Conservation (phyloP, 1,140 invertebrate genomes). For the Nixonia krombeini region DNA sequence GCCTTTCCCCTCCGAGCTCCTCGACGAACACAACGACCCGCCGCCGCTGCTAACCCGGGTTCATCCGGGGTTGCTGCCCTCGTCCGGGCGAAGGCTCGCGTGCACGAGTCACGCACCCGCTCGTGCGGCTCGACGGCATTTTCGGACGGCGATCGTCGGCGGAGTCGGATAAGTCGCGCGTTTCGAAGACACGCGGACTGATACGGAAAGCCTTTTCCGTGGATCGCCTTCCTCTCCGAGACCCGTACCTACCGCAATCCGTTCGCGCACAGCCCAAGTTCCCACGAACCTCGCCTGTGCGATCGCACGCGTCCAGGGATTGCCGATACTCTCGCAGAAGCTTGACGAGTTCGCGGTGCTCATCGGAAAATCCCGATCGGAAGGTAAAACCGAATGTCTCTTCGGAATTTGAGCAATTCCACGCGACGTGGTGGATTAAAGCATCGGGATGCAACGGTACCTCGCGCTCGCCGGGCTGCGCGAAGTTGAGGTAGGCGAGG, state of each 20-base stretch:
- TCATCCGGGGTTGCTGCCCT: conserved; percentile 69
- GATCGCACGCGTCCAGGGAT: too few relatives aligned
- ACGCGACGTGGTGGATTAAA: conserved; percentile 1
- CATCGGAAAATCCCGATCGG: too few relatives aligned
- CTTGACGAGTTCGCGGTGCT: conserved; percentile 9
- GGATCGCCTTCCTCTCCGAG: too few relatives aligned
- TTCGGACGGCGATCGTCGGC: too few relatives aligned
- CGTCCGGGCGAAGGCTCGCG: conserved; percentile 55
- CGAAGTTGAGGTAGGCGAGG: conserved; percentile 69
- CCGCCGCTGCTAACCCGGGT: conserved; percentile 46
- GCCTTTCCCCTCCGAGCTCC: conserved; percentile 29
- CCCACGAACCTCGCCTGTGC: conserved; percentile 6
- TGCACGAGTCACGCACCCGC: conserved; percentile 18
- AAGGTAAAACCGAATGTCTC: too few relatives aligned
- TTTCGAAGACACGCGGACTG: too few relatives aligned
- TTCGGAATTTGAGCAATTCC: too few relatives aligned
- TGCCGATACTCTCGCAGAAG: too few relatives aligned
- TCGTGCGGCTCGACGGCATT: too few relatives aligned
- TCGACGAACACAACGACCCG: conserved; percentile 7
- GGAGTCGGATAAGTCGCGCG: too few relatives aligned
- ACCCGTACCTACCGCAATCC: conserved; percentile 5
- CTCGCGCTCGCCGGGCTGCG: conserved; percentile 48
- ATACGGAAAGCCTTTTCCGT: not conserved
- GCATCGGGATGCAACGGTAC: conserved; percentile 58
- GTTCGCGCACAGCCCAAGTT: not conserved